Evolutionary conservation across 92 coral and sea anemone genomes (phyloP).

Genomic region (Isaurus tuberculatus): DNA sequence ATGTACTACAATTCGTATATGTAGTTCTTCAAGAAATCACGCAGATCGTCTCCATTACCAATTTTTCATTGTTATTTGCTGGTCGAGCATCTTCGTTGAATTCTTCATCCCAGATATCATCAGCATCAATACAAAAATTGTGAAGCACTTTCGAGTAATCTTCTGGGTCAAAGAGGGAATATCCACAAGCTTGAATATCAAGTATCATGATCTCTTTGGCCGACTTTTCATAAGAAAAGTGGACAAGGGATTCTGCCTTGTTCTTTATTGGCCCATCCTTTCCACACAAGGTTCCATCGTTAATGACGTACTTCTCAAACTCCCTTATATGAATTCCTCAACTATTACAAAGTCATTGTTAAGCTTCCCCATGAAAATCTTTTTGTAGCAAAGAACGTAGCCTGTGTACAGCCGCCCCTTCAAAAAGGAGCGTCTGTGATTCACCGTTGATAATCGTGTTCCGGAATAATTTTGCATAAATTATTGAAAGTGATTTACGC

Average conservation of each 20-base stretch:
- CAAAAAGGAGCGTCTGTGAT: no score
- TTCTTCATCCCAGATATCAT: slow-evolving; percentile 40
- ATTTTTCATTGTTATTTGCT: slow-evolving; percentile 23
- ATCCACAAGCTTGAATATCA: slow-evolving; percentile 17
- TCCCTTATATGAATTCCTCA: slow-evolving; percentile 50
- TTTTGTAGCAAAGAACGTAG: slow-evolving; percentile 34
- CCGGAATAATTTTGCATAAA: no score
- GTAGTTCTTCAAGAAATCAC: slow-evolving; percentile 51
- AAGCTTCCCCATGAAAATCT: slow-evolving; percentile 40
- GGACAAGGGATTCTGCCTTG: slow-evolving; percentile 11
- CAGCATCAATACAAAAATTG: slow-evolving; percentile 23
- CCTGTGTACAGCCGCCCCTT: no score
- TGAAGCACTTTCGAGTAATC: slow-evolving; percentile 12
- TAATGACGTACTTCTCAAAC: slow-evolving; percentile 44
- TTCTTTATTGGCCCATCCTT: slow-evolving; percentile 7
- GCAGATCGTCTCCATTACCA: slow-evolving; percentile 41
- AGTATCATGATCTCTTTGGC: slow-evolving; percentile 11
- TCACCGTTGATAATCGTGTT: no score
- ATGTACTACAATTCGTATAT: slow-evolving; percentile 43
- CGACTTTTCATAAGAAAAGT: slow-evolving; percentile 19
- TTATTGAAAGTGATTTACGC: no score
- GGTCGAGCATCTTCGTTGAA: slow-evolving; percentile 32
- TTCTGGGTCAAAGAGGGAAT: slow-evolving; percentile 27
- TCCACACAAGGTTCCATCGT: slow-evolving; percentile 20
- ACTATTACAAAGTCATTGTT: slow-evolving; percentile 35